Conservation (phyloP, 2,888 invertebrate genomes). For the Stenolophus ochropezus region DNA sequence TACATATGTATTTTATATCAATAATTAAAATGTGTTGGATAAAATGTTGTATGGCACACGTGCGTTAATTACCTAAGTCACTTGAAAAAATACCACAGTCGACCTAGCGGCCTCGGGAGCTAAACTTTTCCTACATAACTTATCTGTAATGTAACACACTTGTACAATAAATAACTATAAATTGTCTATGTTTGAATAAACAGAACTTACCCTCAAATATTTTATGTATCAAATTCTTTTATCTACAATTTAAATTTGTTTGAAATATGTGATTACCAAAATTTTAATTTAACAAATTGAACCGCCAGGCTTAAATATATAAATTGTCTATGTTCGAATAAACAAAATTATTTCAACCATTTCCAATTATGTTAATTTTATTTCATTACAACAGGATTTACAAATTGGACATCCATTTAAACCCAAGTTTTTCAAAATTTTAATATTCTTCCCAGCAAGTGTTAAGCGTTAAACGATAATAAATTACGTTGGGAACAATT, state of each 20-base stretch:
- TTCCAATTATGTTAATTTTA: slow-evolving; percentile 21
- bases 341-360: slow-evolving; percentile 9
- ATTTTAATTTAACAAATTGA: slow-evolving; percentile 27
- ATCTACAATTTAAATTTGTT: slow-evolving; percentile 5
- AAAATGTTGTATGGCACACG: too few species aligned
- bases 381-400: neutral
- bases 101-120: too few species aligned
- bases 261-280: slow-evolving; percentile 6
- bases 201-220: too few species aligned
- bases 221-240: too few species aligned
- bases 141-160: too few species aligned
- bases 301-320: neutral
- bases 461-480: slow-evolving; percentile 25
- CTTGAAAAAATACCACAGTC: too few species aligned
- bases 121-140: too few species aligned
- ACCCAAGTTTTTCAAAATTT: neutral
- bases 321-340: neutral
- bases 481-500: slow-evolving; percentile 36
- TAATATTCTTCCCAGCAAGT: slow-evolving; percentile 11
- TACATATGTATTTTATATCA: too few species aligned
- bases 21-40: too few species aligned
- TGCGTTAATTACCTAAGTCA: too few species aligned
- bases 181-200: neutral
- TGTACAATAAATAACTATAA: too few species aligned
- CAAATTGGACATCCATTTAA: neutral